Conservation (phyloP, 2,888 invertebrate species). For the Agriopis marginaria region DNA sequence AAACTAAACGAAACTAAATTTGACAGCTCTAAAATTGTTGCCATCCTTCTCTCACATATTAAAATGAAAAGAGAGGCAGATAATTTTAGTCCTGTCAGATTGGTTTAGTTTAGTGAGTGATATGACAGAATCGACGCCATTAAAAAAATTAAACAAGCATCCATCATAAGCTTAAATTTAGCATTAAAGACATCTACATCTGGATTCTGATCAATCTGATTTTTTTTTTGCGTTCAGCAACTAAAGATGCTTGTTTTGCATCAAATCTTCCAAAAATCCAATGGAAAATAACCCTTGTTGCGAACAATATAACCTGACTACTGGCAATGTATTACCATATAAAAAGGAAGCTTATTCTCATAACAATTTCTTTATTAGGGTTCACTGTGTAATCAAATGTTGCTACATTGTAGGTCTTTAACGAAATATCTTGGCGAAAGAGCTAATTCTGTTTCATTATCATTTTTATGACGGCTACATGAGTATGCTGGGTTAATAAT, state of each 20-base stretch:
- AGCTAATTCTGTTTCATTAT: conserved; percentile 25
- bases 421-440: conserved; percentile 1
- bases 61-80: too few relatives aligned
- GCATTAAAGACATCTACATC: too few relatives aligned
- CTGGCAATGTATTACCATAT: conserved; percentile 2
- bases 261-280: not conserved
- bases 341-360: conserved; percentile 5
- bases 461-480: conserved; percentile 17
- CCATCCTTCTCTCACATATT: too few relatives aligned
- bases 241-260: not conserved
- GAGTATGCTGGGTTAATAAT: conserved; percentile 1
- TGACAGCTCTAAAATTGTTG: too few relatives aligned
- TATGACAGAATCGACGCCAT: too few relatives aligned
- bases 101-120: too few relatives aligned
- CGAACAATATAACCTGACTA: conserved; percentile 4
- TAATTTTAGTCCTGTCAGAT: too few relatives aligned
- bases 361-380: conserved; percentile 21
- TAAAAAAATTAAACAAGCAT: too few relatives aligned
- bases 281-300: not conserved
- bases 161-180: too few relatives aligned
- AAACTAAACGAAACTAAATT: too few relatives aligned
- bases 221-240: too few relatives aligned
- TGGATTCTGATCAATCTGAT: too few relatives aligned
- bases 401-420: conserved; percentile 15
- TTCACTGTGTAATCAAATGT: conserved; percentile 16